Evolutionary conservation across 2,113 vertebrate species (phyloP), one percentile per base, ranked within the genome.

Genomic region (Ammodytes marinus): DNA sequence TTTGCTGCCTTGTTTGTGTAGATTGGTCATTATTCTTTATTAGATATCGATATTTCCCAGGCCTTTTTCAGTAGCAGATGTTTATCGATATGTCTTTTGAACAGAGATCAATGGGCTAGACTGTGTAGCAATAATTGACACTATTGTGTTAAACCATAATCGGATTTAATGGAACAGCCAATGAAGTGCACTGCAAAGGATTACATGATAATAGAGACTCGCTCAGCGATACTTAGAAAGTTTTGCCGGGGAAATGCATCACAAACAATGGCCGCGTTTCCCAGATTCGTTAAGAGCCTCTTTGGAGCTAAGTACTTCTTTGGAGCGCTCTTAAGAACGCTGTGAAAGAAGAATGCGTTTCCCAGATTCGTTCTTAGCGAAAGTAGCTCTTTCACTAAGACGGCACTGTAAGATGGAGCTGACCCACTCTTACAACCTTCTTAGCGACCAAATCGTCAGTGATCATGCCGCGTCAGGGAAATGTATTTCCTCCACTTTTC

Each of bases 121-220:
- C 13, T 55, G 46, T 47, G 19, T 39, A 46, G 57, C 40, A 79
- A 40, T 42, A 67, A 60, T 42, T 61, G 27, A 53, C 65, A 19
- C 8, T 2, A 47, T 59, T 69, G 10, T 72, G 55, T 75, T 71
- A 77, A 54, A 64, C n/a, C 52, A 54, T 66, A 69, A 70, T 66
- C n/a, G 2, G 59, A 74, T 74, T 74, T 63, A 47, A 74, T 54
- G 27, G 65, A 87, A 82, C 67, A 57, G 52, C 69, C 64, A 65
- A 6, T 59, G 50, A 14, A 57, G 43, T 57, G 42, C 9, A 60
- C 43, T 53, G 55, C 47, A 42, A 53, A 19, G 43, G 19, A 75
- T 84, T 84, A 84, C 13, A 61, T n/a, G 6, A 70, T 35, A 55
- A 84, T 81, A 17, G 14, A 79, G 83, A 69, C 54, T 67, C 70